Base-by-base conservation (phyloP, 1,140 invertebrate genomes). In the Drosophila takahashii region DNA sequence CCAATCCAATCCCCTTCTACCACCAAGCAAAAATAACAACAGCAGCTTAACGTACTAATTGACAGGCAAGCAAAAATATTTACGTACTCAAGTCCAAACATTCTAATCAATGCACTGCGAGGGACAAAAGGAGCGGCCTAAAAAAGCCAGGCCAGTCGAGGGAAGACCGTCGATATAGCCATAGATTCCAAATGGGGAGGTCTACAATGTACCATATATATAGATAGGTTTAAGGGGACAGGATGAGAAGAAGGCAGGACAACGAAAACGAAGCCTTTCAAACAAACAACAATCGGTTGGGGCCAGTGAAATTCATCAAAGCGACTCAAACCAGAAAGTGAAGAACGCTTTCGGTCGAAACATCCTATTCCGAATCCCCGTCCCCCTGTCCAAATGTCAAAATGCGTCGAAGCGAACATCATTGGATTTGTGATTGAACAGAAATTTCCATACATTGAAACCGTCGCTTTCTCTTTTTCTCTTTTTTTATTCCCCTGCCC, bases 401-500 rank as follows among this genome's bases (percentile, higher is more conserved):
- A 91, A 91, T 91, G 84, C 90, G 89, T 86, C 89, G 84, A 91
- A 90, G 89, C 89, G 89, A 83, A 91, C 89, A 91, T 91, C 89
- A 91, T 91, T 91, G 89, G 89, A 91, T 91, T 91, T 91, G 78
- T 84, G 84, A 91, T 91, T 89, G 89, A 90, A 90, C 86, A 84
- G 77, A 81, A 90, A 90, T 90, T 90, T 89, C 85, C 85, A 89
- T 89, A 89, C 85, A 89, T 89, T 89, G 84, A 90, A 69, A 32
- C 29, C 29, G 29, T 44, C 15, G 76, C 59, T 51, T 64, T 44
- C 61, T 34, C 56, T 60, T 42, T 16, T 29, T 39, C n/a, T 37
- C 42, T 16, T 27, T 29, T 39, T 32, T 10, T 29, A 8, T 27
- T 10, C n/a, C 32, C n/a, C 59, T 70, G 66, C 67, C 67, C 67